A percentile compares a stretch with the other conserved stretches of the same genome.
phyloP scores from a whole-genome alignment of 2,888 invertebrate genomes.

The Euplexia lucipara region DNA sequence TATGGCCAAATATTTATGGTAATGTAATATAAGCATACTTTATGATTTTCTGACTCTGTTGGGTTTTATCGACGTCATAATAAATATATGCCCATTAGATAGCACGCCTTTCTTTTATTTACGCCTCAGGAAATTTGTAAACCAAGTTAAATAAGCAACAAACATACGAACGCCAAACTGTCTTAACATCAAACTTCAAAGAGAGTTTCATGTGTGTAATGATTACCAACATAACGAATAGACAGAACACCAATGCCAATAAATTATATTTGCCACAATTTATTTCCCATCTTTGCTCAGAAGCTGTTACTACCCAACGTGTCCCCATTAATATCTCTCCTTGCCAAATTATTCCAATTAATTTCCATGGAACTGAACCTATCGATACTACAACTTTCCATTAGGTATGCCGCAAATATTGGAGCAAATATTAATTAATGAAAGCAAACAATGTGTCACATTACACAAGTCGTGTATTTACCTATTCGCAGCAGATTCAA shows the following conservation, averaged over 20 bases:
- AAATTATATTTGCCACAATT: constrained; percentile 7
- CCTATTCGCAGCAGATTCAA: constrained; percentile 12
- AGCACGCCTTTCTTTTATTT: constrained; percentile 27
- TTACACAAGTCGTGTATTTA: constrained; percentile 18
- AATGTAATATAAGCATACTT: constrained; percentile 58
- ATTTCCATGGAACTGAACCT: constrained; percentile 37
- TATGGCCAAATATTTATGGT: constrained; percentile 61
- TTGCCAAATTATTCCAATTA: constrained; percentile 53
- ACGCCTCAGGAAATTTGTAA: background rate
- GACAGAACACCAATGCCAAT: background rate
- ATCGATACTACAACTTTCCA: constrained; percentile 30
- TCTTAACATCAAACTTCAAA: background rate
- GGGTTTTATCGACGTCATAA: constrained; percentile 54
- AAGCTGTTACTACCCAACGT: constrained; percentile 27
- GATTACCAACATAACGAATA: background rate
- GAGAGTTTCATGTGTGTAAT: background rate
- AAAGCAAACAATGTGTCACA: constrained; percentile 37
- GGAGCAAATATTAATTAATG: constrained; percentile 41
- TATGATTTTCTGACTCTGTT: constrained; percentile 57
- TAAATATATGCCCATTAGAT: constrained; percentile 50
- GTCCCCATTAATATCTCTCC: constrained; percentile 26
- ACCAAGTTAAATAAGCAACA: background rate
- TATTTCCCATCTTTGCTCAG: constrained; percentile 12
- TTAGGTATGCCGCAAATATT: constrained; percentile 31
- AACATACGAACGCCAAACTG: background rate